Conservation (phyloP, 2,113 vertebrate genomes). For the Echinops telfairi region DNA sequence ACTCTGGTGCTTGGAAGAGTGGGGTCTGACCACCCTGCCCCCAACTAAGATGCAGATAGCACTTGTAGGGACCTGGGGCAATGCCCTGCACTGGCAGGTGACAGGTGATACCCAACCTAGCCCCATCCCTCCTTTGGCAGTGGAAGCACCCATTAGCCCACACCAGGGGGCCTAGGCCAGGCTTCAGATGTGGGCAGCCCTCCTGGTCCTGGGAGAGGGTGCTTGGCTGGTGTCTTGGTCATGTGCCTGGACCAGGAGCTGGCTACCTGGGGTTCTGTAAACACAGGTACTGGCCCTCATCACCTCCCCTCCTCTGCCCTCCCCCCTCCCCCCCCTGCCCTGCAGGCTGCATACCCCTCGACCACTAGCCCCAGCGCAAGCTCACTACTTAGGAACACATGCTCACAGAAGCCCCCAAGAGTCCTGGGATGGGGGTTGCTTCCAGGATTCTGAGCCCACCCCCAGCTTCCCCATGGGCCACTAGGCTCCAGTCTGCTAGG, state of each 20-base stretch:
- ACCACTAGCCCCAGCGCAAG: too few species aligned
- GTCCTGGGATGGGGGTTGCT: neutral
- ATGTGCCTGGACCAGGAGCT: neutral
- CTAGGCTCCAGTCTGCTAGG: neutral
- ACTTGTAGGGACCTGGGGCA: neutral
- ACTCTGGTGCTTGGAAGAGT: neutral
- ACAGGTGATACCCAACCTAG: neutral
- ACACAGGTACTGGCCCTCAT: neutral
- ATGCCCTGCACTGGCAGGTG: neutral
- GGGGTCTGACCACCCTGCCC: neutral
- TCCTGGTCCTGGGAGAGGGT: neutral
- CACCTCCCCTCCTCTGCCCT: neutral
- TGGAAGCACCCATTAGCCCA: neutral
- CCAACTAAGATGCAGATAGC: neutral
- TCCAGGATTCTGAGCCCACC: neutral
- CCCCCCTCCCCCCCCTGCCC: neutral
- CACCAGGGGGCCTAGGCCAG: neutral
- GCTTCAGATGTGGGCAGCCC: neutral
- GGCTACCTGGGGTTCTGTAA: too few species aligned
- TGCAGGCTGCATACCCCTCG: too few species aligned
- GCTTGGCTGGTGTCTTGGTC: neutral
- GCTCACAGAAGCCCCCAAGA: neutral
- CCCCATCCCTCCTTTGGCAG: neutral
- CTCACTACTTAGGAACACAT: too few species aligned
- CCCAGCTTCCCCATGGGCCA: neutral